Evolutionary conservation across 2,888 invertebrate genomes (phyloP), one percentile per base, ranked within the genome.

Genomic region (Lampropteryx suffumata): DNA sequence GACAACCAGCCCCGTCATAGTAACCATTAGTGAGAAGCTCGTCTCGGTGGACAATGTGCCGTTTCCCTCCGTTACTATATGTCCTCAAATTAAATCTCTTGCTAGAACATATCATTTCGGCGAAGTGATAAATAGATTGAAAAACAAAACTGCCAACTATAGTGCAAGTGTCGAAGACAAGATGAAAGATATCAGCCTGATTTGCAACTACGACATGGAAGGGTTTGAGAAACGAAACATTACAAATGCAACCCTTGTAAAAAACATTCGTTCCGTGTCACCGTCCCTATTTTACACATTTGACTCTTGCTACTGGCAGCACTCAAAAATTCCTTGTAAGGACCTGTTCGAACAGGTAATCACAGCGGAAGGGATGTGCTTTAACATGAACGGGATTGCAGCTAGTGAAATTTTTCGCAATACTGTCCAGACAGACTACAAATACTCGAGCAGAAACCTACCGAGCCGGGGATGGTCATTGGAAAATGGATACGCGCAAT

Each of bases 31-130:
- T 28, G 81, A 76, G 27, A 60, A 61, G 26, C 57, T 74, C 8
- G 59, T 78, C 0, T 62, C 74, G 0, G 80, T 76, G 0, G 52
- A 67, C 10, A 55, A 79, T 74, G 71, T 81, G 0, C 80, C 79
- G 4, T 1, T 80, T 79, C 54, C 80, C 76, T 77, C 17, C 4
- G 17, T 17, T 4, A 17, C 17, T 7, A 75, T 80, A 36, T 80
- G 80, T 41, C 79, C 79, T 0, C 67, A 73, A 51, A 56, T 63
- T 12, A 17, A 17, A 17, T 3, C 3, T 4, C 3, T 17, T 79
- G 60, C n/a, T 59, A 37, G 24, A 10, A 4, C 29, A 42, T 76
- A 71, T 47, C 69, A 73, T 28, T 76, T 65, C 13, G 57, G 65
- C 0, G 21, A 45, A 4, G 52, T 50, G 35, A 33, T 44, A 10